Base-by-base conservation (phyloP, 1,140 invertebrate species). In the Drosophila ercepeae region DNA sequence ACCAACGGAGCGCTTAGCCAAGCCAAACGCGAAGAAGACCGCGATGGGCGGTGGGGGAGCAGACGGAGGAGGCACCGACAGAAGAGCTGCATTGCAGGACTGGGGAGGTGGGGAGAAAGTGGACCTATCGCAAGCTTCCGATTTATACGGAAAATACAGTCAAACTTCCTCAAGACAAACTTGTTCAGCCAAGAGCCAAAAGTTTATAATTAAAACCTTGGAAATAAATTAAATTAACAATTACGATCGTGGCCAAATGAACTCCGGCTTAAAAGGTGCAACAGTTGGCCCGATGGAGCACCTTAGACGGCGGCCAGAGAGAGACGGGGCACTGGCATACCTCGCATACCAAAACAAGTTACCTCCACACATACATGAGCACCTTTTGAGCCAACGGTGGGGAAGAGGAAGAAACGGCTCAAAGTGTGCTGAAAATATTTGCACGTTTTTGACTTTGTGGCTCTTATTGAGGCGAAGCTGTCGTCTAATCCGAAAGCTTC, bases 1-100 rank as follows among this genome's bases (percentile, higher is more conserved):
- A 86, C 76, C 67, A 78, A 34, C 55, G 72, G 76, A 84, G 82
- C 76, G 81, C 81, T 86, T 84, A 84, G 73, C 81, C 81, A 84
- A 86, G 81, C 81, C 81, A 86, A 86, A 83, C 81, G 65, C 61
- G 54, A 71, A 45, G 44, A 57, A 13, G 21, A 21, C 21, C 4
- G 21, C n/a, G n/a, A n/a, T n/a, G n/a, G n/a, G n/a, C n/a, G n/a
- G n/a, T n/a, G n/a, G n/a, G n/a, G n/a, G n/a, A n/a, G n/a, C n/a
- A n/a, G n/a, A n/a, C n/a, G n/a, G n/a, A n/a, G n/a, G n/a, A n/a
- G n/a, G n/a, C n/a, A n/a, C n/a, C n/a, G n/a, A n/a, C n/a, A n/a
- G n/a, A n/a, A n/a, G n/a, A n/a, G n/a, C n/a, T n/a, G n/a, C n/a
- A n/a, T n/a, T n/a, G n/a, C n/a, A n/a, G 21, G 21, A 21, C 21